Base-by-base conservation (phyloP, 2,113 vertebrate species). In the Vulpes ferrilata region DNA sequence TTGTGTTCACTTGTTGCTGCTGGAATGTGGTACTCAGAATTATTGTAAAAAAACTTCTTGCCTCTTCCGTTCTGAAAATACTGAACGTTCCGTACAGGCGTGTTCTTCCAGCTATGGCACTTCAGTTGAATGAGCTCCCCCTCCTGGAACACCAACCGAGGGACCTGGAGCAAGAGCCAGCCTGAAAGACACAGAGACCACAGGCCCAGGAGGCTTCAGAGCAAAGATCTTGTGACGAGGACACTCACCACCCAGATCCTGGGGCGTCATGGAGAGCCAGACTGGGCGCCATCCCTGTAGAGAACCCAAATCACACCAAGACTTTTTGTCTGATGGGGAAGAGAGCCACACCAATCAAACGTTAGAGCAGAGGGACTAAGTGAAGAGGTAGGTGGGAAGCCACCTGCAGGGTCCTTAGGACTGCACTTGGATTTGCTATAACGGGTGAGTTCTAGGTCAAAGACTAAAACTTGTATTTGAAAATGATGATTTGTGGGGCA, bases 21-120 rank as follows among this genome's bases (percentile, higher is more conserved):
- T 17, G n/a, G n/a, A 12, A 98, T 95, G 78, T 25, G 0, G 71
- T 96, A 71, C 2, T 94, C 65, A 1, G 43, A 4, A 59, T 98
- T 95, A 0, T 0, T 0, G 10, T 55, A n/a, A 12, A 2, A 96
- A 86, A 12, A 98, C 43, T 4, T 48, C 51, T 0, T 15, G 76
- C 76, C 76, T 71, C 0, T 76, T 81, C 94, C 90, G 1, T 98
- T 6, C 22, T 62, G 90, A 38, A 96, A 85, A 60, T 93, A 98
- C 1, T 92, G 93, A 51, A 98, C 90, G 3, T 85, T 98, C 0
- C 1, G 0, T 10, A 98, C 3, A 0, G 0, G 0, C 0, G 0
- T 15, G 11, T 97, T 95, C 64, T 0, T 38, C 98, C 98, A 98
- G 95, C 38, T 96, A 90, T 97, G 97, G 25, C 98, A 98, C 7